phyloP scores from a whole-genome alignment of 1,140 invertebrate genomes.

The Drosophila subpulchrella region DNA sequence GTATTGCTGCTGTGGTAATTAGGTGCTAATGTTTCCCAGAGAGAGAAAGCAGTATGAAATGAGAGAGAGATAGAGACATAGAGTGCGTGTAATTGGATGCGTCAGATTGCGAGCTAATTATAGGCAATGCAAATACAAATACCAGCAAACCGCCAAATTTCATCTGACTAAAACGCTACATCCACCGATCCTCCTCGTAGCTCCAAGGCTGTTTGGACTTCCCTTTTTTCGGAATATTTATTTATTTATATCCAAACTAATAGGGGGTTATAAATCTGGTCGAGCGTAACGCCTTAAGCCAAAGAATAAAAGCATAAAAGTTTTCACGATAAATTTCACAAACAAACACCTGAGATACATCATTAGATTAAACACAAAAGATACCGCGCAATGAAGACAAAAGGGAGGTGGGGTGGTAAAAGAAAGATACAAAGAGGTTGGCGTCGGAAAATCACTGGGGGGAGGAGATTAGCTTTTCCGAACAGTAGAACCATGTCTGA shows the following conservation, averaged over 20 bases:
- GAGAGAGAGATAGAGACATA: neutral
- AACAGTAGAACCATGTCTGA: neutral
- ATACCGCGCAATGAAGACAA: constrained; percentile 63
- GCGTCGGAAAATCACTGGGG: constrained; percentile 13
- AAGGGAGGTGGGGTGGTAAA: neutral
- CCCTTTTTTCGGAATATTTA: constrained; percentile 10
- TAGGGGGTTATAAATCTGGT: constrained; percentile 73
- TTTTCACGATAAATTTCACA: constrained; percentile 83
- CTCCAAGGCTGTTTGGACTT: constrained; percentile 14
- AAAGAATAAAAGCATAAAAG: constrained; percentile 72
- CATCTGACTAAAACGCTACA: constrained; percentile 23
- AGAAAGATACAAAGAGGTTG: constrained; percentile 13
- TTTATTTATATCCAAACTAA: constrained; percentile 73
- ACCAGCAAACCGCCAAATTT: constrained; percentile 32
- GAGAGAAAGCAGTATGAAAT: neutral
- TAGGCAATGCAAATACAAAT: constrained; percentile 38
- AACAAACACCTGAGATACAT: constrained; percentile 83
- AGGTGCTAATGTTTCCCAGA: constrained; percentile 59
- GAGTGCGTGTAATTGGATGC: constrained; percentile 64
- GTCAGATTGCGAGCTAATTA: constrained; percentile 68
- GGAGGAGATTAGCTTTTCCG: constrained; percentile 15
- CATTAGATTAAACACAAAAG: constrained; percentile 81
- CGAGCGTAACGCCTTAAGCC: constrained; percentile 65
- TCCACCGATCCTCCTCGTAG: neutral
- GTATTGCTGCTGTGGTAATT: constrained; percentile 63